A percentile compares a stretch with the other conserved stretches of the same genome.
phyloP scores from a whole-genome alignment of 2,113 vertebrate genomes.

The Cairina moschata region DNA sequence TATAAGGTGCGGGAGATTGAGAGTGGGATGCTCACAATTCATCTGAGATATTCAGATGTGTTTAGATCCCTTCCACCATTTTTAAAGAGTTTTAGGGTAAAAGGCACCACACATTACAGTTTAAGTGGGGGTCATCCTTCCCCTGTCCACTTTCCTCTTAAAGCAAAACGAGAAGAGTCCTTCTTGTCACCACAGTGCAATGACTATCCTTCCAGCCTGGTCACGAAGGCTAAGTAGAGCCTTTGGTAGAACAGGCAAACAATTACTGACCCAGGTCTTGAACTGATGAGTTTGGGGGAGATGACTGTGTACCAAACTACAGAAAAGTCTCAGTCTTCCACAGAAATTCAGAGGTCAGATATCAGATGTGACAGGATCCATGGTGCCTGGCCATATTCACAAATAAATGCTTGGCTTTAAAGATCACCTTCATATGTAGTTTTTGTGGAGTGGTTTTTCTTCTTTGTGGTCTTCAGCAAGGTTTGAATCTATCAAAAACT shows the following conservation, averaged over 20 bases:
- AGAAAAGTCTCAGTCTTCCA: neutral
- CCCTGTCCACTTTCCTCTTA: neutral
- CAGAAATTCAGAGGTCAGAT: neutral
- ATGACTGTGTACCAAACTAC: neutral
- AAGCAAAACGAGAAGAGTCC: neutral
- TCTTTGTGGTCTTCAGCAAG: neutral
- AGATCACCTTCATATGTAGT: neutral
- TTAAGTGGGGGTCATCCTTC: neutral
- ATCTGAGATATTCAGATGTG: neutral
- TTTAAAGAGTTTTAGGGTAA: neutral
- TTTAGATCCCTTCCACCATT: neutral
- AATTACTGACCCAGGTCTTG: neutral
- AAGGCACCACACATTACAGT: neutral
- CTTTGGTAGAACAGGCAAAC: neutral
- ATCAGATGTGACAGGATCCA: neutral
- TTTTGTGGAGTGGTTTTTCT: fast-evolving
- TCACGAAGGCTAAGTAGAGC: neutral
- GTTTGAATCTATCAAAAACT: neutral
- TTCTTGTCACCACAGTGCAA: neutral
- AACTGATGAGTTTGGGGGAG: neutral
- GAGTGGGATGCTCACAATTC: neutral
- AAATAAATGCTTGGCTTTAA: neutral
- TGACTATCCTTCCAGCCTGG: neutral
- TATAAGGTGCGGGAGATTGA: neutral
- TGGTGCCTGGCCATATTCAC: neutral